These are phyloP conservation scores for Andrena trimmerana DNA, from an alignment of 2,888 invertebrate species.

Conservation along the genomic window DNA sequence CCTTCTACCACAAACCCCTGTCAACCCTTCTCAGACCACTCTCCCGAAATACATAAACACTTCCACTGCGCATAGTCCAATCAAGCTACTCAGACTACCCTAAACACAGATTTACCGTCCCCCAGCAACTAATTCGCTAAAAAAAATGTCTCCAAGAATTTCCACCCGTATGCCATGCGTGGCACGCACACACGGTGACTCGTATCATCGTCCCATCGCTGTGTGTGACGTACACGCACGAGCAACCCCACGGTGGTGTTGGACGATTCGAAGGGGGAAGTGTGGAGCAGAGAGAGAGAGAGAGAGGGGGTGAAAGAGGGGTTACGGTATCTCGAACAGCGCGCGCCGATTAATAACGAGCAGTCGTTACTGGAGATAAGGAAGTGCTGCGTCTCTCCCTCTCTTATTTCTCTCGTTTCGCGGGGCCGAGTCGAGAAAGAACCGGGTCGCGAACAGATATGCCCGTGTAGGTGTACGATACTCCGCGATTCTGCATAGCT, in stretches of 20 bases:
- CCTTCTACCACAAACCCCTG: too few species aligned
- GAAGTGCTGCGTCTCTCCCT: slow-evolving; percentile 70
- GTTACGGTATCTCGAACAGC: slow-evolving; percentile 72
- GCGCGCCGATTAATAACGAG: slow-evolving; percentile 83
- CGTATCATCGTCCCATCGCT: too few species aligned
- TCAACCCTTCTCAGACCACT: too few species aligned
- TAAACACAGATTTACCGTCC: too few species aligned
- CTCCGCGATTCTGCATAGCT: slow-evolving; percentile 23
- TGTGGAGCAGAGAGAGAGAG: slow-evolving; percentile 1
- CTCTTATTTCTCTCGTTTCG: slow-evolving; percentile 66
- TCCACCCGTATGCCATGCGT: too few species aligned
- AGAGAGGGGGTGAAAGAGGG: slow-evolving; percentile 19
- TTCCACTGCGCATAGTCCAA: too few species aligned
- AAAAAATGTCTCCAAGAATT: too few species aligned
- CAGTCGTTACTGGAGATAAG: slow-evolving; percentile 82
- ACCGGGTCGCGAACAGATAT: slow-evolving; percentile 54
- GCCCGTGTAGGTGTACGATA: slow-evolving; percentile 45
- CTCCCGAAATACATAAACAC: too few species aligned
- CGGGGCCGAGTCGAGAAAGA: slow-evolving; percentile 45
- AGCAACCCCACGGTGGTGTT: not conserved
- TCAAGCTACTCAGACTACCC: too few species aligned
- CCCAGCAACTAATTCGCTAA: too few species aligned
- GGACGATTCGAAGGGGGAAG: slow-evolving; percentile 18
- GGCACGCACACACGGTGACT: too few species aligned
- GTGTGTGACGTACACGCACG: not conserved